These are phyloP conservation scores for Callorhinus ursinus DNA, from an alignment of 2,113 vertebrate species.

Conservation along the genomic window DNA sequence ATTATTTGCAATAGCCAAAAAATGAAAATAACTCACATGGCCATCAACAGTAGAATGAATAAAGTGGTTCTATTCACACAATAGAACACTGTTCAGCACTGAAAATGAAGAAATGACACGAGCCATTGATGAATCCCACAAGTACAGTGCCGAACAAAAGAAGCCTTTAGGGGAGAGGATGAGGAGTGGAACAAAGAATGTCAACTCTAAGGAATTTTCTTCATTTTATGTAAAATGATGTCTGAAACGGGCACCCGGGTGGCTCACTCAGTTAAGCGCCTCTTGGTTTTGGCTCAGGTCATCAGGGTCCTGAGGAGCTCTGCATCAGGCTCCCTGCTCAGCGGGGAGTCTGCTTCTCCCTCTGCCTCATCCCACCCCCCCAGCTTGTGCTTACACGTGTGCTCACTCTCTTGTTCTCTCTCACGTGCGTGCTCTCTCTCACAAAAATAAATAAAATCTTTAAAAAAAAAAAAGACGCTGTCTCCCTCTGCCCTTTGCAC, in stretches of 20 bases:
- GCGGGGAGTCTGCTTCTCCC: not conserved
- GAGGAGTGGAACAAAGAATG: not conserved
- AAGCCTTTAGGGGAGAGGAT: not conserved
- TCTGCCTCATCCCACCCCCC: not conserved
- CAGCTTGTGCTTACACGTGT: too few relatives aligned
- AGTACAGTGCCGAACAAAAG: not conserved
- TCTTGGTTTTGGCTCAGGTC: not conserved
- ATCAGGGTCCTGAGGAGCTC: not conserved
- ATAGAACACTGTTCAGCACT: not conserved
- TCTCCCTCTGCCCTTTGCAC: not conserved
- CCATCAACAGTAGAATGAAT: not conserved
- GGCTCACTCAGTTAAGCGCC: not conserved
- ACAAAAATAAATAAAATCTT: not conserved
- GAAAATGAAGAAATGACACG: not conserved
- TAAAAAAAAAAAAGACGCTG: not conserved
- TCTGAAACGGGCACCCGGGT: not conserved
- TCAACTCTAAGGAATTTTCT: not conserved
- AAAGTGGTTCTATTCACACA: not conserved
- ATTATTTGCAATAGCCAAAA: not conserved
- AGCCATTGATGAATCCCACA: not conserved
- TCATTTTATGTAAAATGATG: not conserved
- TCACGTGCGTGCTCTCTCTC: too few relatives aligned
- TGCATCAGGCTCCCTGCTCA: not conserved
- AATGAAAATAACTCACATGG: not conserved
- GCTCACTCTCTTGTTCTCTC: too few relatives aligned